Percentiles rank a stretch among this genome's conserved stretches.
These are phyloP conservation scores for Danio albolineatus DNA, from an alignment of 2,797 vertebrate species.

Conservation along the genomic window DNA sequence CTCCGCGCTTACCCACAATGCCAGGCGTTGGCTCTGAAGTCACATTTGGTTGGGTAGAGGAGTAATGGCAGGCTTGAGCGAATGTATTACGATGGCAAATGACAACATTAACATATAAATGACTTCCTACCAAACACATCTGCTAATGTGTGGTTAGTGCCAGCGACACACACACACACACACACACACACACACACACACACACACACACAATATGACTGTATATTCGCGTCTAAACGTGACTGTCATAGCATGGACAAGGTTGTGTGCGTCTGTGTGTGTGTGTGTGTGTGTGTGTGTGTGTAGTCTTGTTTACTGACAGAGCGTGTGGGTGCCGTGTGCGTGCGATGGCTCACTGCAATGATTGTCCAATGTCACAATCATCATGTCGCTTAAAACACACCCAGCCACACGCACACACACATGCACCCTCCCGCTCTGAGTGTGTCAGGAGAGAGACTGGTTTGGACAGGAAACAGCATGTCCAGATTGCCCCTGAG, in stretches of 20 bases:
- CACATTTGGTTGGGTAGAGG: constrained; percentile 75
- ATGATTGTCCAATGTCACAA: constrained; percentile 68
- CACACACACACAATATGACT: constrained; percentile 44
- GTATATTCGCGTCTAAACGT: constrained; percentile 31
- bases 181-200: constrained; percentile 24
- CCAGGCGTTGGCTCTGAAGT: constrained; percentile 61
- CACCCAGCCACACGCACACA: constrained; percentile 69
- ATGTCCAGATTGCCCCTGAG: constrained; percentile 57
- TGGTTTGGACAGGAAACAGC: constrained; percentile 61
- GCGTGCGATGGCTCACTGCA: constrained; percentile 31
- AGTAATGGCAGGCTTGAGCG: constrained; percentile 63
- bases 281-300: too few relatives aligned
- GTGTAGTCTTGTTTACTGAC: constrained; percentile 26
- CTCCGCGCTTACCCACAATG: constrained; percentile 57
- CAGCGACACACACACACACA: constrained; percentile 36
- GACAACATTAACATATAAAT: constrained; percentile 88
- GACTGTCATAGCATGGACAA: constrained; percentile 33
- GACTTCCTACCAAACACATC: constrained; percentile 82
- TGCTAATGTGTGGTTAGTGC: constrained; percentile 75
- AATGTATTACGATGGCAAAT: constrained; percentile 84
- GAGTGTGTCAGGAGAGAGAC: constrained; percentile 45
- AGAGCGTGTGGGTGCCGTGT: constrained; percentile 25
- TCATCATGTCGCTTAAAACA: constrained; percentile 55
- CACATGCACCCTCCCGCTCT: constrained; percentile 50
- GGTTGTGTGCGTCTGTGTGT: neutral